phyloP scores from a whole-genome alignment of 2,888 invertebrate species.

The Cheilosia urbana region DNA sequence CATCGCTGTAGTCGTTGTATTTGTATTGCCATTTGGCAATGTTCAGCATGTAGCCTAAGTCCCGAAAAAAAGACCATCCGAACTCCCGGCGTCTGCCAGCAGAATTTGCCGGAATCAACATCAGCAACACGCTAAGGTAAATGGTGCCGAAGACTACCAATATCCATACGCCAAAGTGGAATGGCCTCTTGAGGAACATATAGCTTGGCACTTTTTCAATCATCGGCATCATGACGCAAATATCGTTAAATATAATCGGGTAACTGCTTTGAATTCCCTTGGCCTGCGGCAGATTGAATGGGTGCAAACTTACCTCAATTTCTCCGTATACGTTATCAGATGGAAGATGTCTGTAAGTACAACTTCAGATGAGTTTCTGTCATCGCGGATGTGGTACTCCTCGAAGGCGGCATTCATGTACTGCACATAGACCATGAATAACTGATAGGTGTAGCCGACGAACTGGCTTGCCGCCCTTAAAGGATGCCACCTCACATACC shows the following conservation, averaged over 20 bases:
- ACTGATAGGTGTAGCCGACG: constrained; percentile 42
- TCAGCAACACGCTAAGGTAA: constrained; percentile 76
- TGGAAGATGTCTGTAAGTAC: constrained; percentile 2
- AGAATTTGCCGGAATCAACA: constrained; percentile 15
- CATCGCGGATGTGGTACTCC: constrained; percentile 70
- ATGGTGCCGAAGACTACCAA: constrained; percentile 72
- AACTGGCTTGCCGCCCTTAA: constrained; percentile 39
- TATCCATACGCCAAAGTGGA: constrained; percentile 77
- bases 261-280: constrained; percentile 78
- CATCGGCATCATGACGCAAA: constrained; percentile 80
- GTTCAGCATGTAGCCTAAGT: constrained; percentile 34
- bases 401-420: constrained; percentile 78
- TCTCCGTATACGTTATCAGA: constrained; percentile 67
- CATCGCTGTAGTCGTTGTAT: neutral
- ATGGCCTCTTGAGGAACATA: constrained; percentile 77
- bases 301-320: constrained; percentile 79
- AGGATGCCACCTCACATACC: constrained; percentile 76
- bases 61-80: constrained; percentile 14
- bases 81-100: neutral
- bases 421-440: constrained; percentile 78
- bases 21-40: neutral
- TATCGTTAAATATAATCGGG: constrained; percentile 80
- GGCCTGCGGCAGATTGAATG: constrained; percentile 76
- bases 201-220: constrained; percentile 78
- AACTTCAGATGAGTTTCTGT: constrained; percentile 19